Conservation (phyloP, 2,797 vertebrate genomes). For the Acrossocheilus fasciatus region DNA sequence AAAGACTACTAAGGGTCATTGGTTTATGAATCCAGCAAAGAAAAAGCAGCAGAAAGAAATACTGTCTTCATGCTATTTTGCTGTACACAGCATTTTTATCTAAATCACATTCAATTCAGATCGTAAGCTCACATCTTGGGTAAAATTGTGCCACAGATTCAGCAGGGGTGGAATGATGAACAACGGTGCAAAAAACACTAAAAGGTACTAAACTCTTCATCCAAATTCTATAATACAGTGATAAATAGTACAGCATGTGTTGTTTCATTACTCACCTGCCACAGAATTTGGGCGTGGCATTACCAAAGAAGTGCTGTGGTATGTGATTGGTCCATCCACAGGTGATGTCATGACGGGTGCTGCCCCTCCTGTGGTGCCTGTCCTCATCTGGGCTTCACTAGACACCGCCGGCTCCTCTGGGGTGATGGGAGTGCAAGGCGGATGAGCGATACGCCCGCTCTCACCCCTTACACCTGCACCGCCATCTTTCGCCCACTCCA, state of each 20-base stretch:
- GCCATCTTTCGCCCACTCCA: conserved; percentile 90
- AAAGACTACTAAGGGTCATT: neutral
- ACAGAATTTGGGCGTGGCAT: conserved; percentile 98
- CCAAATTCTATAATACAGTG: neutral
- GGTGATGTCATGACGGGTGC: conserved; percentile 74
- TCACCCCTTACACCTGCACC: conserved; percentile 73
- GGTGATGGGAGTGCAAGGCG: conserved; percentile 79
- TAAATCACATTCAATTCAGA: neutral
- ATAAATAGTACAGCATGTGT: neutral
- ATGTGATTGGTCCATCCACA: conserved; percentile 68
- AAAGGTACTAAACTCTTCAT: neutral
- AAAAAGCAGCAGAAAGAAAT: neutral
- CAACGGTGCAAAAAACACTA: neutral
- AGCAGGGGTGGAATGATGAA: conserved; percentile 4
- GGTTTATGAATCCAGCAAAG: neutral
- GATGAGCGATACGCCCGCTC: conserved; percentile 77
- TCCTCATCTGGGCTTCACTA: conserved; percentile 78
- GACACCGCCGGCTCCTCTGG: conserved; percentile 79
- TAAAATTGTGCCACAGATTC: neutral
- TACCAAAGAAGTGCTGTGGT: conserved; percentile 80
- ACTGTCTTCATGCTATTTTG: neutral
- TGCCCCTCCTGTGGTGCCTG: conserved; percentile 69
- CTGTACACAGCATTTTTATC: neutral
- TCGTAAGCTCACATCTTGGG: neutral
- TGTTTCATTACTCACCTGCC: conserved; percentile 84